A percentile compares a stretch with the other conserved stretches of the same genome.
Evolutionary conservation across 2,888 invertebrate genomes (phyloP).

Genomic region (Antitype chi): DNA sequence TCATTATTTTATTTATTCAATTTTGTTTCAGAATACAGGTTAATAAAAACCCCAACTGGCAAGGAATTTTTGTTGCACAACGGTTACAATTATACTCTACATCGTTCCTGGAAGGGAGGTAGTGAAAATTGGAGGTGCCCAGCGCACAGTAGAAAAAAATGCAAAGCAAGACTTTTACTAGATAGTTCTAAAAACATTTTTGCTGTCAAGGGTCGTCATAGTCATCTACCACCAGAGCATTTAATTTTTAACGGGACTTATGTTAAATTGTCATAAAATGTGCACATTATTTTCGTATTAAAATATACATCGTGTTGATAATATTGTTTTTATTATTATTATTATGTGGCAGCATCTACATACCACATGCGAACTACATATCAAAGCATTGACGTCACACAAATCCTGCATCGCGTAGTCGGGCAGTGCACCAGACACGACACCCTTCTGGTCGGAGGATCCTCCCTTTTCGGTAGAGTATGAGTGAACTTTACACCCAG

Average conservation of each 20-base stretch:
- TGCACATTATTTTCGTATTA: neutral
- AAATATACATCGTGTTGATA: neutral
- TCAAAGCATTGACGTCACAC: no score
- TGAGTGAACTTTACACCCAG: no score
- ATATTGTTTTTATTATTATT: no score
- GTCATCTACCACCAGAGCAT: constrained; percentile 38
- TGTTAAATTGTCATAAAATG: constrained; percentile 8
- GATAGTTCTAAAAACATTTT: constrained; percentile 2
- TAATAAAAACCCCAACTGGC: constrained; percentile 3
- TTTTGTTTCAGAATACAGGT: constrained; percentile 31
- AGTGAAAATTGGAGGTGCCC: constrained; percentile 44
- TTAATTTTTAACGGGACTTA: constrained; percentile 35
- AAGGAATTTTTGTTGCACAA: constrained; percentile 24
- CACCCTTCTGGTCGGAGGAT: no score
- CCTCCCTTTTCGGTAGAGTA: no score
- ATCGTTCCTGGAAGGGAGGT: neutral
- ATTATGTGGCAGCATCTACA: no score
- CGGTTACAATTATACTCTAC: constrained; percentile 22
- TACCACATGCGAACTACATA: no score
- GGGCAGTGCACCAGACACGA: no score
- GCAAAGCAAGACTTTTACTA: constrained; percentile 36
- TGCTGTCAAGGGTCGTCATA: constrained; percentile 11
- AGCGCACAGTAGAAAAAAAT: constrained; percentile 28
- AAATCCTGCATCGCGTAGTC: no score
- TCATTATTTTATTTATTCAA: no score